phyloP scores from a whole-genome alignment of 2,113 vertebrate genomes.

The Mormyrus iriodes region DNA sequence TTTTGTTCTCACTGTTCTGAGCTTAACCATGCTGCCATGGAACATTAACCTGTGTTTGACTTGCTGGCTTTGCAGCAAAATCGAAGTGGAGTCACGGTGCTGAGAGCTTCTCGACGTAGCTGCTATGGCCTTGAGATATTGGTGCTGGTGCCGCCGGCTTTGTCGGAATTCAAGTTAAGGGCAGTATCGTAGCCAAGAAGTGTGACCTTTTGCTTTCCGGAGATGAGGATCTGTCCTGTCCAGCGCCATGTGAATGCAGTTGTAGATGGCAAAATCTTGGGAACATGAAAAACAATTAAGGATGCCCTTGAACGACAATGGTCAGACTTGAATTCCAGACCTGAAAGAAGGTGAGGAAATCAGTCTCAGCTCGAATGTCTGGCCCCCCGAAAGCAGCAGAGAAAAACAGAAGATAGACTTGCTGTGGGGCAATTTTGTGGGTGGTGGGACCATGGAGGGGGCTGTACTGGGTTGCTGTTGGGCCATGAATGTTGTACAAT shows the following conservation, averaged over 20 bases:
- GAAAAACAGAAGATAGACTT: constrained; percentile 11
- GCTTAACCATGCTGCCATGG: not conserved
- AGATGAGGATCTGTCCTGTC: constrained; percentile 30
- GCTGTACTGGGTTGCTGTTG: not conserved
- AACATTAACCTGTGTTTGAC: not conserved
- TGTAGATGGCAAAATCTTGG: not conserved
- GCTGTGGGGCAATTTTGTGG: not conserved
- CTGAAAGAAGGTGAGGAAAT: not conserved
- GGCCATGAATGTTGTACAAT: not conserved
- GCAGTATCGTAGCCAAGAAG: constrained; percentile 24
- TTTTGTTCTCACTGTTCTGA: not conserved
- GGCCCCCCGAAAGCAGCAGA: constrained; percentile 26
- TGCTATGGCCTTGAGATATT: constrained; percentile 23
- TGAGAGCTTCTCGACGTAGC: not conserved
- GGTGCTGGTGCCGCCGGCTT: constrained; percentile 13
- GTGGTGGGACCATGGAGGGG: not conserved
- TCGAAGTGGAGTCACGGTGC: not conserved
- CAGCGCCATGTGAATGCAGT: constrained; percentile 18
- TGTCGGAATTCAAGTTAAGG: constrained; percentile 32
- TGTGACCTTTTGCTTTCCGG: constrained; percentile 29
- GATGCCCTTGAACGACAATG: not conserved
- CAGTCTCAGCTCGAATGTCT: not conserved
- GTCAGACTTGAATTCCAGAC: constrained; percentile 11
- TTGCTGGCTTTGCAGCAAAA: not conserved
- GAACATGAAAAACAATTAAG: not conserved